Evolutionary conservation across 2,888 invertebrate genomes (phyloP), one percentile per base, ranked within the genome.

Genomic region (Mythimna vitellina): DNA sequence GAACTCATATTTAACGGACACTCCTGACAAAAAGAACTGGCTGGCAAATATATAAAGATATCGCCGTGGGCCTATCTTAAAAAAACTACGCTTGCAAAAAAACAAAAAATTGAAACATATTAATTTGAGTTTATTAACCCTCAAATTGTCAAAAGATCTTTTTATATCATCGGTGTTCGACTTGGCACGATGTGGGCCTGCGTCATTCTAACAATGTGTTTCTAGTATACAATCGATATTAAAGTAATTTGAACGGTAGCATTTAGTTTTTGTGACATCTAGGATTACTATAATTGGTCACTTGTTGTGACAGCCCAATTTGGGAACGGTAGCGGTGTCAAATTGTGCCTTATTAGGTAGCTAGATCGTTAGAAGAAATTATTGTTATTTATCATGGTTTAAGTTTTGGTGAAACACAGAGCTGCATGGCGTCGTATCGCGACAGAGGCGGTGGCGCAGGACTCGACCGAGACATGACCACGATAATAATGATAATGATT

Each of bases 221-320:
- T 60, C 42, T 65, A 75, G 56, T 64, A 53, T n/a, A 81, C 73
- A 74, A 80, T 82, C 69, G 64, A 71, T 74, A 54, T 74, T 62
- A 38, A 70, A 53, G 54, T 61, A 56, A 78, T 82, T 78, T 53
- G 62, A 71, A 10, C 22, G 32, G 7, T 66, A 32, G 35, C 64
- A 53, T 78, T 80, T 65, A 58, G 71, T 72, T 74, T 75, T 72
- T 64, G 61, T 70, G 64, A 49, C 56, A 32, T 56, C 29, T 73
- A 67, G 35, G 66, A 74, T 73, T 71, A 70, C 56, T 76, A 64
- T 72, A 74, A 83, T 82, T 79, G 83, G 79, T 81, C 79, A 78
- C 71, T 72, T 54, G 25, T 63, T 72, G 51, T 65, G 46, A 65
- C 29, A 69, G 64, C n/a, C 22, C 53, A 72, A 72, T 73, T 72